These are phyloP conservation scores for Synanceia verrucosa DNA, from an alignment of 2,797 vertebrate species.

Conservation along the genomic window DNA sequence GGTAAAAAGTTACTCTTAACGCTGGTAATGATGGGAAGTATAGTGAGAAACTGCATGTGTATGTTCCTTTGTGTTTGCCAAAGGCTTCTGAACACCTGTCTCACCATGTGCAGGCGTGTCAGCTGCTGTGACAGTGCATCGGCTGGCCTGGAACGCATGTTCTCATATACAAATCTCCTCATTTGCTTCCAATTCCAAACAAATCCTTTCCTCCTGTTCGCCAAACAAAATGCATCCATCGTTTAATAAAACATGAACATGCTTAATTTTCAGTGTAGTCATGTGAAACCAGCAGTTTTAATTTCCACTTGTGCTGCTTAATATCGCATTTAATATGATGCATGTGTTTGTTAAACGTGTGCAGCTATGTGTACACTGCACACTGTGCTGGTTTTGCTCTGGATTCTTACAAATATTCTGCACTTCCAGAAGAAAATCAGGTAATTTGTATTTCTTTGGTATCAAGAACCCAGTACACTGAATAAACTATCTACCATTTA, in stretches of 20 bases:
- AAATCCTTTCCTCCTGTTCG: constrained; percentile 36
- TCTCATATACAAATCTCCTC: constrained; percentile 21
- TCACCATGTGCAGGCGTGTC: neutral
- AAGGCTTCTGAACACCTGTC: constrained; percentile 28
- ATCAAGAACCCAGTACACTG: neutral
- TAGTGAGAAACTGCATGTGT: neutral
- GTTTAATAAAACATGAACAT: constrained; percentile 45
- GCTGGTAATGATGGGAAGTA: neutral
- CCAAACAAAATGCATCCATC: constrained; percentile 21
- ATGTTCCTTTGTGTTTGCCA: constrained; percentile 7
- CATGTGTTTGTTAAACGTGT: neutral
- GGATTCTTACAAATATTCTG: neutral
- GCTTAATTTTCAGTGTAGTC: constrained; percentile 2
- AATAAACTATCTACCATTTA: neutral
- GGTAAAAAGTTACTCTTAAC: too few relatives aligned
- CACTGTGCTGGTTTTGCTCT: neutral
- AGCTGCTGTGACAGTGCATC: neutral
- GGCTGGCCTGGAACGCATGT: neutral
- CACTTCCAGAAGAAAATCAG: neutral
- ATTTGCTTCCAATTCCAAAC: constrained; percentile 36
- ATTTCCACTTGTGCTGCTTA: constrained; percentile 30
- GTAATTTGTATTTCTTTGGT: neutral
- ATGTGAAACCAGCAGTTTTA: constrained; percentile 25
- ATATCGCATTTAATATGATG: constrained; percentile 25
- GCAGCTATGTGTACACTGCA: neutral